Conservation (phyloP, 2,113 vertebrate genomes). For the Brachyhypopomus gauderio region DNA sequence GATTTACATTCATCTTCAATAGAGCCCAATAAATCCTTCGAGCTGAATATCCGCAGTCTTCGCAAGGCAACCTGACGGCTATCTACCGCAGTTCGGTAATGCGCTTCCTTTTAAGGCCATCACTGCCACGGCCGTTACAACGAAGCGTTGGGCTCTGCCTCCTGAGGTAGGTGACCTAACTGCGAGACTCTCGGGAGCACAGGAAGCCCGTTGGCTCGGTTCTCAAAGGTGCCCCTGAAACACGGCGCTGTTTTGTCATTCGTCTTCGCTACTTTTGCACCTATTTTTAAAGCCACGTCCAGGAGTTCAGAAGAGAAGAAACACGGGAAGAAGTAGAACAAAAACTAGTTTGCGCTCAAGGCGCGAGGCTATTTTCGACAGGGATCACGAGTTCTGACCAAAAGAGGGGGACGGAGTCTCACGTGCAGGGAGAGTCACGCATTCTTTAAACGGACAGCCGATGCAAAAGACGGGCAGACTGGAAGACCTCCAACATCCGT, state of each 20-base stretch:
- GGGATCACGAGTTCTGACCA: slow-evolving; percentile 22
- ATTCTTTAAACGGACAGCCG: background rate
- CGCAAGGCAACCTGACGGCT: background rate
- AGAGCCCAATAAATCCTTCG: background rate
- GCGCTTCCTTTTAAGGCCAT: slow-evolving; percentile 27
- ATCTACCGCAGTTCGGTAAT: slow-evolving; percentile 24
- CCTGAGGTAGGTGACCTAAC: slow-evolving; percentile 73
- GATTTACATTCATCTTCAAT: background rate
- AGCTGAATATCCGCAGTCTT: background rate
- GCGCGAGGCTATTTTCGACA: slow-evolving; percentile 10
- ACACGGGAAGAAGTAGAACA: slow-evolving; percentile 56
- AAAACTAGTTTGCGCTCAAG: slow-evolving; percentile 52
- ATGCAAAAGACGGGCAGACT: background rate
- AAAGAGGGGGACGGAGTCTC: background rate
- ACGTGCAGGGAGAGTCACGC: background rate
- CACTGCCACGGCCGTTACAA: slow-evolving; percentile 27
- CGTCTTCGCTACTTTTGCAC: slow-evolving; percentile 58
- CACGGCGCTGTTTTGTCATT: slow-evolving; percentile 56
- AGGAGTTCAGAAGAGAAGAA: slow-evolving; percentile 40
- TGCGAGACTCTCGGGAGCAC: slow-evolving; percentile 68
- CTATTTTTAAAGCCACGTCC: slow-evolving; percentile 68
- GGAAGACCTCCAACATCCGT: too few species aligned
- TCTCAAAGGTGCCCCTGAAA: slow-evolving; percentile 77
- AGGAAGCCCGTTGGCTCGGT: slow-evolving; percentile 71
- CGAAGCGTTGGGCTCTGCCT: slow-evolving; percentile 45